A percentile compares a stretch with the other conserved stretches of the same genome.
phyloP scores from a whole-genome alignment of 2,113 vertebrate genomes.

The Mionectes macconnelli region DNA sequence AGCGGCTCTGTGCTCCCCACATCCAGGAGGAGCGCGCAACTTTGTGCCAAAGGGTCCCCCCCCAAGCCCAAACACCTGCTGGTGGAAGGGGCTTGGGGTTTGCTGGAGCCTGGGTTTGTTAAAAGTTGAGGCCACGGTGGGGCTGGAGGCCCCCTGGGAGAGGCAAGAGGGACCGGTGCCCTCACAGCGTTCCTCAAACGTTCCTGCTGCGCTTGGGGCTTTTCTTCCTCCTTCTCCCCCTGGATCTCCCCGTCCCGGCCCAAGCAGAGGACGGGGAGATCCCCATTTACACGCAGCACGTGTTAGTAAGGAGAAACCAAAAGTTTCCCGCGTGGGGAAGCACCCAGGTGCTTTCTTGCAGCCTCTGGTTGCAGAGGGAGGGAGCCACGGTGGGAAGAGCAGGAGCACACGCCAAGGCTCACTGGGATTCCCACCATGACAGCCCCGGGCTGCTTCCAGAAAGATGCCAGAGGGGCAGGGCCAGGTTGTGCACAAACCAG shows the following conservation, averaged over 20 bases:
- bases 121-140: background rate
- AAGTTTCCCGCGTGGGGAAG: fast-evolving
- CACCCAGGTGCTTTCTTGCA: fast-evolving
- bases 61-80: background rate
- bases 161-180: background rate
- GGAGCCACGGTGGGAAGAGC: fast-evolving
- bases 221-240: background rate
- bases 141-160: background rate
- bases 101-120: background rate
- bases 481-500: background rate
- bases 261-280: fast-evolving
- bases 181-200: background rate
- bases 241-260: background rate
- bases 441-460: background rate
- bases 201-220: background rate
- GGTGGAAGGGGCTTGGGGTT: background rate
- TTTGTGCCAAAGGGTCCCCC: background rate
- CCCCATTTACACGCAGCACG: background rate
- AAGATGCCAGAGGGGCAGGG: background rate
- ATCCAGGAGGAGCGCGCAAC: background rate
- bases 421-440: background rate
- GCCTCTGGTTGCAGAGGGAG: background rate
- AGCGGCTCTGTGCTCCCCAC: background rate
- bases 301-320: background rate
- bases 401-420: background rate